phyloP scores from a whole-genome alignment of 2,113 vertebrate genomes.

The Lampris incognitus region DNA sequence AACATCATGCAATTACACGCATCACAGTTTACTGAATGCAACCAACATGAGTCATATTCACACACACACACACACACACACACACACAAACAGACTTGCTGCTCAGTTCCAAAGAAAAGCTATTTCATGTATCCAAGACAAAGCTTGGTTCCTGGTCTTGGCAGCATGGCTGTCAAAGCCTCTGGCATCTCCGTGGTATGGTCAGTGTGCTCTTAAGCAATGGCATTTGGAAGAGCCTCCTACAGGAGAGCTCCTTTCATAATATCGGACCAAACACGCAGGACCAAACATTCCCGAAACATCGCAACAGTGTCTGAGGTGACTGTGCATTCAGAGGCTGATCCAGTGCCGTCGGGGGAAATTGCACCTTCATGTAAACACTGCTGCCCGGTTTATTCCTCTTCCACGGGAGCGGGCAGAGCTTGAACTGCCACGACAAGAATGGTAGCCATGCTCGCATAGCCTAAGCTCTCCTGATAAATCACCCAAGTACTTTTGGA shows the following conservation, averaged over 20 bases:
- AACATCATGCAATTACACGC: conserved; percentile 20
- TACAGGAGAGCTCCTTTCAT: conserved; percentile 39
- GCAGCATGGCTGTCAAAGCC: conserved; percentile 46
- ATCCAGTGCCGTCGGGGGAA: not conserved
- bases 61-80: not conserved
- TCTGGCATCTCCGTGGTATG: conserved; percentile 41
- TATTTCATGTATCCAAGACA: conserved; percentile 31
- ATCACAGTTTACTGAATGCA: not conserved
- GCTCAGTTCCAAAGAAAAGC: conserved; percentile 35
- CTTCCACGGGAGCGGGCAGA: conserved; percentile 11
- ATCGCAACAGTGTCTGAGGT: not conserved
- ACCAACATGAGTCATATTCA: conserved; percentile 3
- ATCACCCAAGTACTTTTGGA: conserved; percentile 27
- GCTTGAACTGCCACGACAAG: conserved; percentile 5
- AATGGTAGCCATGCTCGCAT: conserved; percentile 28
- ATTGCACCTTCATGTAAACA: not conserved
- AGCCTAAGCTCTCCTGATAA: conserved; percentile 31
- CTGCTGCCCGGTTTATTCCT: not conserved
- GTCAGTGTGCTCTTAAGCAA: conserved; percentile 8
- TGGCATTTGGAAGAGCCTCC: conserved; percentile 23
- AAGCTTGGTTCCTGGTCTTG: conserved; percentile 35
- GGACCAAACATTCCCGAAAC: not conserved
- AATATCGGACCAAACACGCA: not conserved
- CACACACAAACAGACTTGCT: too few species aligned
- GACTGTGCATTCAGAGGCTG: not conserved